A percentile compares a stretch with the other conserved stretches of the same genome.
These are phyloP conservation scores for Drosophila albomicans DNA, from an alignment of 1,140 invertebrate species.

Conservation along the genomic window DNA sequence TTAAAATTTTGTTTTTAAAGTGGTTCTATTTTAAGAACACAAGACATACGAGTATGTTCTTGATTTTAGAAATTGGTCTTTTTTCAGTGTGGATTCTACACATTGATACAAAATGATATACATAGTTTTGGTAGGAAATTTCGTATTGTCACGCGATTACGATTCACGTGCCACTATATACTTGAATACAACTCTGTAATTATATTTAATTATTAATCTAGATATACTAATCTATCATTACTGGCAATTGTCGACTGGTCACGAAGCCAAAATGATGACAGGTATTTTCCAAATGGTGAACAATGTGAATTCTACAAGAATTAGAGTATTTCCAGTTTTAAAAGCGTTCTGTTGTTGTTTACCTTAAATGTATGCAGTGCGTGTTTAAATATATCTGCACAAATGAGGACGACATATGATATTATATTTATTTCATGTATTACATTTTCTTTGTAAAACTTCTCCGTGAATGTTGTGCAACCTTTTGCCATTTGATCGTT, in stretches of 20 bases:
- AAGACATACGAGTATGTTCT: too few species aligned
- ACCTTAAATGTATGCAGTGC: too few species aligned
- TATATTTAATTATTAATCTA: constrained; percentile 23
- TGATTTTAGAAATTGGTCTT: too few species aligned
- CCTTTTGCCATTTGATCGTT: not conserved
- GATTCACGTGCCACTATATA: constrained; percentile 34
- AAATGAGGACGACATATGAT: too few species aligned
- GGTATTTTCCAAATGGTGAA: constrained; percentile 44
- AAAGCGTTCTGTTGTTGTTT: too few species aligned
- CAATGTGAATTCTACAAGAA: constrained; percentile 6
- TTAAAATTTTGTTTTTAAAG: too few species aligned
- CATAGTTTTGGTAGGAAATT: not conserved
- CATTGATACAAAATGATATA: too few species aligned
- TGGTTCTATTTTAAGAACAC: too few species aligned
- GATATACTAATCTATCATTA: not conserved
- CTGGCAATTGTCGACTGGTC: not conserved
- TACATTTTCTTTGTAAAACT: not conserved
- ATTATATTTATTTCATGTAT: not conserved
- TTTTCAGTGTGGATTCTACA: too few species aligned
- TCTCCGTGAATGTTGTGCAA: not conserved
- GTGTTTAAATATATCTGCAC: too few species aligned
- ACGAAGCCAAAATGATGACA: constrained; percentile 46
- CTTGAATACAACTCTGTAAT: constrained; percentile 41
- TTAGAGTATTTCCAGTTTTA: constrained; percentile 21
- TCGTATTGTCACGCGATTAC: constrained; percentile 20